phyloP scores from a whole-genome alignment of 2,888 invertebrate species.

The Brachyptera putata region DNA sequence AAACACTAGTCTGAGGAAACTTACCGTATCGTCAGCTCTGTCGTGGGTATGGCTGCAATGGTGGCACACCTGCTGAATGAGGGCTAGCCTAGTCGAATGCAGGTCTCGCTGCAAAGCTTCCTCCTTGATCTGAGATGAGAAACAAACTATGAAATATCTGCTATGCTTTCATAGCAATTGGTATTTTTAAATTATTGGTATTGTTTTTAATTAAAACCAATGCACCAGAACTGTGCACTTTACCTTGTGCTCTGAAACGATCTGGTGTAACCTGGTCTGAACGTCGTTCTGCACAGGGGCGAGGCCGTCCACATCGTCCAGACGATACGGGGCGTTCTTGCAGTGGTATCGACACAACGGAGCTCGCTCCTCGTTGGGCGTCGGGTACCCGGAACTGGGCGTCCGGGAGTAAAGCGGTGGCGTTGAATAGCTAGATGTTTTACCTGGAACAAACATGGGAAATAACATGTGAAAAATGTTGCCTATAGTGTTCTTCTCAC shows the following conservation, averaged over 20 bases:
- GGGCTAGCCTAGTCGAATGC: constrained; percentile 68
- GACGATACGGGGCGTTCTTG: constrained; percentile 39
- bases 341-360: constrained; percentile 40
- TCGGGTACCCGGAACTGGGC: constrained; percentile 55
- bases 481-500: too few species aligned
- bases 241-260: constrained; percentile 77
- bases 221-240: too few species aligned
- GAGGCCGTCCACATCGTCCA: constrained; percentile 70
- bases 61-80: constrained; percentile 63
- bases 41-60: constrained; percentile 55
- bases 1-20: too few species aligned
- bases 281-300: constrained; percentile 65
- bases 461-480: neutral
- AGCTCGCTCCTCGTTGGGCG: constrained; percentile 48
- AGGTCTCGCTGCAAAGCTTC: constrained; percentile 74
- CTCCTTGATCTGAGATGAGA: constrained; percentile 60
- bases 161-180: too few species aligned
- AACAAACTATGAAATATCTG: neutral
- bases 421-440: constrained; percentile 38
- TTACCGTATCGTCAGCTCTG: constrained; percentile 56
- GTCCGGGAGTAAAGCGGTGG: constrained; percentile 54
- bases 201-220: too few species aligned
- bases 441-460: constrained; percentile 7
- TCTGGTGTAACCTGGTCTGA: constrained; percentile 74
- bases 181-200: too few species aligned